Conservation (phyloP, 2,888 invertebrate genomes). For the Mamestra brassicae region DNA sequence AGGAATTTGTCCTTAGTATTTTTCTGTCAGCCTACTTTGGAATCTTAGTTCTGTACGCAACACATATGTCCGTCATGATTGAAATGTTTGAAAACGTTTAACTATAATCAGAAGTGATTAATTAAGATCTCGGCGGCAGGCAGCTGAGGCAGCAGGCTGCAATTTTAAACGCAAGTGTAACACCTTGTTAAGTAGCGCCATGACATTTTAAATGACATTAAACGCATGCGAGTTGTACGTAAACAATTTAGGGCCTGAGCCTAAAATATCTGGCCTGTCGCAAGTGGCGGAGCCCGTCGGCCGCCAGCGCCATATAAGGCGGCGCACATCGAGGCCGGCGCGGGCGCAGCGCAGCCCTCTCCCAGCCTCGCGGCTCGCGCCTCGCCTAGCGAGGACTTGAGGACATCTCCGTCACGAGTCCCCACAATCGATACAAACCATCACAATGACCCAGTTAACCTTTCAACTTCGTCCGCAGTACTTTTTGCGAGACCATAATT, state of each 20-base stretch:
- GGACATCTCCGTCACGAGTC: constrained; percentile 70
- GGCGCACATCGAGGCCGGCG: constrained; percentile 81
- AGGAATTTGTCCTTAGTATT: constrained; percentile 36
- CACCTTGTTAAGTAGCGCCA: constrained; percentile 67
- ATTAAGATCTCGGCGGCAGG: constrained; percentile 40
- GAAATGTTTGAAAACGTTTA: constrained; percentile 45
- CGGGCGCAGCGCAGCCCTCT: constrained; percentile 61
- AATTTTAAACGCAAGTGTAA: constrained; percentile 55
- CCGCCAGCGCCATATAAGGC: constrained; percentile 87
- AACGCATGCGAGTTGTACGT: constrained; percentile 73
- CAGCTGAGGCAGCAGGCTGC: constrained; percentile 28
- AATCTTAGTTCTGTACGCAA: constrained; percentile 26
- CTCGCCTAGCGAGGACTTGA: constrained; percentile 63
- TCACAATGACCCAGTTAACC: constrained; percentile 71
- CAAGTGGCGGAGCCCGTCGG: constrained; percentile 78
- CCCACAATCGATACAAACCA: constrained; percentile 48
- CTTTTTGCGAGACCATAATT: constrained; percentile 70
- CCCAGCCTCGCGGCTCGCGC: constrained; percentile 55
- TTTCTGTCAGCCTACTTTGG: constrained; percentile 12
- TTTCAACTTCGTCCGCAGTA: constrained; percentile 71
- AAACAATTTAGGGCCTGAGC: constrained; percentile 83
- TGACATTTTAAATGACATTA: constrained; percentile 78
- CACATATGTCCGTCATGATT: constrained; percentile 23
- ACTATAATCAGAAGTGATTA: constrained; percentile 37
- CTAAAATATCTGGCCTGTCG: constrained; percentile 82